Conservation (phyloP, 2,888 invertebrate genomes). For the Pheosia gnoma region DNA sequence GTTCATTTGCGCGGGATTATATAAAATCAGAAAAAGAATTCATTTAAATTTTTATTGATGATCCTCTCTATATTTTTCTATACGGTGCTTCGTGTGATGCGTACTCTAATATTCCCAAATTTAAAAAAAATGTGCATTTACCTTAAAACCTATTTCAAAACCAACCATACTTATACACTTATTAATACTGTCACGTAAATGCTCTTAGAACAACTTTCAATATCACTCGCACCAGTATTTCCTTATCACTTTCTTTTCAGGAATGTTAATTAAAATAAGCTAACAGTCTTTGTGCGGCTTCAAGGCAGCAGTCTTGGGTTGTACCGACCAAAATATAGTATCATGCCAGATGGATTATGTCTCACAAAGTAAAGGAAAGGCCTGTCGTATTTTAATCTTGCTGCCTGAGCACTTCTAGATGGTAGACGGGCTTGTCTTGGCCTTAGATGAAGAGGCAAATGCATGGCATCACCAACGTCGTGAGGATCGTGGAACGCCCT, state of each 20-base stretch:
- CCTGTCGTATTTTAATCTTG: slow-evolving; percentile 92
- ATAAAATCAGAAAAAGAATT: too few species aligned
- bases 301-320: slow-evolving; percentile 92
- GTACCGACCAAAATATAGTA: slow-evolving; percentile 94
- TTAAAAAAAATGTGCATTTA: slow-evolving; percentile 8
- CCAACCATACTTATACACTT: slow-evolving; percentile 64
- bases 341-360: slow-evolving; percentile 96
- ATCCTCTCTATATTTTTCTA: too few species aligned
- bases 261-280: slow-evolving; percentile 74
- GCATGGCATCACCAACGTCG: slow-evolving; percentile 77
- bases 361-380: slow-evolving; percentile 95
- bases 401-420: slow-evolving; percentile 85
- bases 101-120: too few species aligned
- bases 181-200: slow-evolving; percentile 82
- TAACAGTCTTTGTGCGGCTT: slow-evolving; percentile 77
- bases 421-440: slow-evolving; percentile 89
- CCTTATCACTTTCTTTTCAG: slow-evolving; percentile 79
- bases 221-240: slow-evolving; percentile 75
- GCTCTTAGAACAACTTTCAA: slow-evolving; percentile 67
- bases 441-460: slow-evolving; percentile 87
- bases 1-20: too few species aligned
- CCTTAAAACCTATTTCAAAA: slow-evolving; percentile 17
- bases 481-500: slow-evolving; percentile 88
- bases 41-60: too few species aligned
- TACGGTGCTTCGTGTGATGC: neutral